Percentiles rank a stretch among this genome's conserved stretches.
These are phyloP conservation scores for Meda fulgida DNA, from an alignment of 2,797 vertebrate species.

Conservation along the genomic window DNA sequence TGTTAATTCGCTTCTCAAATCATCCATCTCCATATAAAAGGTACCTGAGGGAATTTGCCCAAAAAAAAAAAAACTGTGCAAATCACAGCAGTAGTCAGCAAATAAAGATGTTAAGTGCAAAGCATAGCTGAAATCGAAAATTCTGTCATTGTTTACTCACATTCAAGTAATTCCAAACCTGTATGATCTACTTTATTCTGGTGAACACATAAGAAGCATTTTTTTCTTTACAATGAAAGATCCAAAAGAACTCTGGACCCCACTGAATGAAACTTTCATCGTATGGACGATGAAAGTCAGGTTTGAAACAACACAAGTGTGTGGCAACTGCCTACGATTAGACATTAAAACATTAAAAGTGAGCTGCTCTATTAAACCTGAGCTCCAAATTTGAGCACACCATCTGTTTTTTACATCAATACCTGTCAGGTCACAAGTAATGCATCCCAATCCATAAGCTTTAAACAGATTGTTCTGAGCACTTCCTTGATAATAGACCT, in stretches of 20 bases:
- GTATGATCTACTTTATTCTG: background rate
- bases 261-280: background rate
- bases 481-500: constrained; percentile 66
- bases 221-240: background rate
- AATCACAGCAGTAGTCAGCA: background rate
- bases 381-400: background rate
- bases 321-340: background rate
- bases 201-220: background rate
- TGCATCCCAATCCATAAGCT: constrained; percentile 40
- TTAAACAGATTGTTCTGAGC: constrained; percentile 62
- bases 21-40: background rate
- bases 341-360: background rate
- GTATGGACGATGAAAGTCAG: background rate
- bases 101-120: constrained; percentile 3
- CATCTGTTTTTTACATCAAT: constrained; percentile 48
- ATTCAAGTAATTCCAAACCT: background rate
- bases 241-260: background rate
- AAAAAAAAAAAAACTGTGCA: constrained; percentile 1
- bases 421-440: constrained; percentile 47
- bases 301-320: background rate
- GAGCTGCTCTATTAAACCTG: background rate
- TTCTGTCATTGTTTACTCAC: background rate
- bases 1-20: constrained; percentile 22
- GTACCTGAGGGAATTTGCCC: background rate
- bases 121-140: background rate